Evolutionary conservation across 2,113 vertebrate genomes (phyloP).

Genomic region (Periophthalmus modestus): DNA sequence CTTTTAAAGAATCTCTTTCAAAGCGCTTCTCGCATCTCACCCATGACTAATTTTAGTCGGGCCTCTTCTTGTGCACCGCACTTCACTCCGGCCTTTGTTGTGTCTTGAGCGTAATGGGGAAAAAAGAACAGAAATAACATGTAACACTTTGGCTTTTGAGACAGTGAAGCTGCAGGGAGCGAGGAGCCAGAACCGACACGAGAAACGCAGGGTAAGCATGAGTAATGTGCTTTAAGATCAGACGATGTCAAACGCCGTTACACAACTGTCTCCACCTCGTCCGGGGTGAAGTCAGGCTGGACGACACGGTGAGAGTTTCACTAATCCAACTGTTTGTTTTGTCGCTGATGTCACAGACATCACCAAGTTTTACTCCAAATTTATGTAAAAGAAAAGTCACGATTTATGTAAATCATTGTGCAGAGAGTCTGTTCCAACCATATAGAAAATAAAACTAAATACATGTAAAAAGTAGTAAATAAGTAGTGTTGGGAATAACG

Average conservation of each 20-base stretch:
- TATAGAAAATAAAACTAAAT: no score
- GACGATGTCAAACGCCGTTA: not conserved
- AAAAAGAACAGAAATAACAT: not conserved
- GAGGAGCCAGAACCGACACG: not conserved
- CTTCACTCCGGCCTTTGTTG: constrained; percentile 16
- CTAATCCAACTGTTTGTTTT: no score
- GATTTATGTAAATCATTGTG: no score
- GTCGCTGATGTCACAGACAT: no score
- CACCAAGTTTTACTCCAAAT: no score
- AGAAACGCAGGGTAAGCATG: not conserved
- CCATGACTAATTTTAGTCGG: constrained; percentile 43
- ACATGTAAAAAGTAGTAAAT: no score
- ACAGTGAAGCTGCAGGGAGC: not conserved
- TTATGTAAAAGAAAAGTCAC: no score
- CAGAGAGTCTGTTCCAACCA: no score
- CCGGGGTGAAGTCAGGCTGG: not conserved
- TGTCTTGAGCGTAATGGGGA: not conserved
- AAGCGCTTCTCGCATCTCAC: constrained; percentile 19
- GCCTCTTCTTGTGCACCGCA: constrained; percentile 9
- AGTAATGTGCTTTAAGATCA: not conserved
- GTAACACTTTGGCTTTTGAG: constrained; percentile 4
- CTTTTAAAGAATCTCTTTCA: constrained; percentile 43
- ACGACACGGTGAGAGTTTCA: not conserved
- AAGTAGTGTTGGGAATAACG: no score
- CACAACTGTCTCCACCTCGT: not conserved